Evolutionary conservation across 2,888 invertebrate species (phyloP), one percentile per base, ranked within the genome.

Genomic region (Xiphydria camelus): DNA sequence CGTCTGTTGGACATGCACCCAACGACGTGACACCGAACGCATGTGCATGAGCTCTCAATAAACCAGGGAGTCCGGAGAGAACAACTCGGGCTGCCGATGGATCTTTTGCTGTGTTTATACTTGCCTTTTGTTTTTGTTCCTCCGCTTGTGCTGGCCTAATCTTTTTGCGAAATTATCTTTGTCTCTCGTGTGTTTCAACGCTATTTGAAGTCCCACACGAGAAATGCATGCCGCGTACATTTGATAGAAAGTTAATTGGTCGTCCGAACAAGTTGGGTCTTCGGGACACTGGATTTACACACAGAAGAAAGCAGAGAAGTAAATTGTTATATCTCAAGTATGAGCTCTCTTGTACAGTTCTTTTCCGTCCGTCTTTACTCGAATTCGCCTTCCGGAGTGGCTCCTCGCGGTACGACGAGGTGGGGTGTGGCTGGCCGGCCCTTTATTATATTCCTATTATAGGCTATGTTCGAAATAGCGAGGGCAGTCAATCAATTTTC

Each of bases 81-180:
- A 40, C 40, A 55, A 63, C 51, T 54, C 51, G 49, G 57, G 31
- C 47, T 57, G 57, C 57, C 64, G 60, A 66, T 66, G 66, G 63
- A 62, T 59, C 53, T 53, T 53, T 59, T 49, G 50, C 53, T 49
- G 60, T 66, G 62, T 66, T 67, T 66, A 62, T 62, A 58, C 43
- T 41, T 47, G 51, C 57, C 54, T 47, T 53, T 59, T 63, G 57
- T 60, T 64, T 59, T 57, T 53, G 44, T 59, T 56, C 56, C 34
- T 43, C 45, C 47, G 48, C 44, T 51, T 43, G 48, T 46, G 49
- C 38, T 57, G 51, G 49, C 47, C 51, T 63, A 62, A 55, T 45
- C 36, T 35, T 46, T 45, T 35, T 26, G 43, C 45, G 17, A 49
- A 51, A 31, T 39, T 33, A 38, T 39, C 34, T 29, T 33, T 34